Evolutionary conservation across 64 coral and sea anemone genomes (phyloP), one percentile per base, ranked within the genome.

Genomic region (Trachythela sp.): DNA sequence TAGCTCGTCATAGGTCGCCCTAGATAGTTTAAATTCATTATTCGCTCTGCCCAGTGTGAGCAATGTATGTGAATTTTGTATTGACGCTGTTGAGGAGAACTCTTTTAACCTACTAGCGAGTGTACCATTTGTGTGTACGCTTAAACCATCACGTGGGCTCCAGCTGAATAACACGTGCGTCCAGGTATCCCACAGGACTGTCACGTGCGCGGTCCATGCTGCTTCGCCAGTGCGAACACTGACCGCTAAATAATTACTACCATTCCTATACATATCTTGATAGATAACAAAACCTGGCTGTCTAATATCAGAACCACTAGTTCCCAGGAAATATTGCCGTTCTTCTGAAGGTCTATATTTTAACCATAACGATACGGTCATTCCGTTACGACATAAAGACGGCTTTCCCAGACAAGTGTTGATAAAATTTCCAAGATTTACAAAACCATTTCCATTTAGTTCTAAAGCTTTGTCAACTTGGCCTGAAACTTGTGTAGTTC

Each of bases 371-470:
- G 96, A 91, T 4, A 99, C 91, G 7, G 96, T 93, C 14, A 99
- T 49, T 10, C 96, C 96, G 48, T 87, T 42, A 13, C 90, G 40
- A 85, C 96, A 99, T 36, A 95, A 59, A 39, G 86, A 89, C 20
- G 93, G 96, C 31, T 94, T 89, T 24, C 96, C 90, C 40, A 99
- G 52, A 92, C 96, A 99, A 45, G 89, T 95, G 86, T 92, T 99
- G 4, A 91, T 60, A 89, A 94, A 99, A 39, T 83, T 77, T 0
- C 96, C 96, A 36, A 99, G 86, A 58, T 94, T 88, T 83, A 99
- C 48, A 89, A 91, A 99, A n/a, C 92, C 93, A 70, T 91, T 86
- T 41, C 96, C 96, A 41, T 99, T 90, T 5, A 93, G 92, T 14
- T 58, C 67, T 54, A 99, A 27, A 58, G 93, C 92, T 20, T 90